Evolutionary conservation across 2,113 vertebrate genomes (phyloP), one percentile per base, ranked within the genome.

Genomic region (Ammospiza caudacuta): DNA sequence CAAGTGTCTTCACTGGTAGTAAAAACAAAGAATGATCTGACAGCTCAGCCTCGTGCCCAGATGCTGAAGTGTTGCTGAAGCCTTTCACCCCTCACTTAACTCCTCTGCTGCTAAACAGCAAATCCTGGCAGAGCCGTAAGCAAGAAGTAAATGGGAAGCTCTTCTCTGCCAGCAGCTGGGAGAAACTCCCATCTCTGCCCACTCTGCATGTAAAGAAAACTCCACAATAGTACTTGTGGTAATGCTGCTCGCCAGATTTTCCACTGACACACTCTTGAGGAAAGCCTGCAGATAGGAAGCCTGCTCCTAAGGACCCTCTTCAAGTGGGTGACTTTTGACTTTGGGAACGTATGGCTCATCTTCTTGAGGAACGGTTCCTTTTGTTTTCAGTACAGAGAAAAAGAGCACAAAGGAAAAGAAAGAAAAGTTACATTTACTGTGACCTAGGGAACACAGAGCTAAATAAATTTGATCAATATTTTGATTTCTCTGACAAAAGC

Each of bases 401-500:
- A 66, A 67, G 33, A 93, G 24, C 20, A 67, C 19, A 64, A 76
- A 70, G 59, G 75, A 49, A 59, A 87, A 90, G 77, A 69, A 86
- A 83, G 44, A 82, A 52, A 87, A 90, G 76, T 81, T 83, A 39
- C 18, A 9, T 81, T 90, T 64, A 44, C n/a, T 46, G 35, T 61
- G 93, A 93, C 88, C 92, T 33, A 87, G 31, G 80, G 63, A 92
- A 96, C 90, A 80, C 29, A 75, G 41, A 88, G 62, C 73, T 93
- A 89, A 93, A 68, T 57, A 72, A 61, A 89, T 86, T 31, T 61
- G 57, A 95, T 92, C 83, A 96, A 78, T 94, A 90, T 95, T 96
- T 94, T 90, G 82, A 81, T 88, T 97, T 92, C 88, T 81, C 73
- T 68, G 68, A 95, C 93, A 96, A 95, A 97, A 95, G 79, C 52